Base-by-base conservation (phyloP, 2,888 invertebrate genomes). In the Mesochorus sp. region DNA sequence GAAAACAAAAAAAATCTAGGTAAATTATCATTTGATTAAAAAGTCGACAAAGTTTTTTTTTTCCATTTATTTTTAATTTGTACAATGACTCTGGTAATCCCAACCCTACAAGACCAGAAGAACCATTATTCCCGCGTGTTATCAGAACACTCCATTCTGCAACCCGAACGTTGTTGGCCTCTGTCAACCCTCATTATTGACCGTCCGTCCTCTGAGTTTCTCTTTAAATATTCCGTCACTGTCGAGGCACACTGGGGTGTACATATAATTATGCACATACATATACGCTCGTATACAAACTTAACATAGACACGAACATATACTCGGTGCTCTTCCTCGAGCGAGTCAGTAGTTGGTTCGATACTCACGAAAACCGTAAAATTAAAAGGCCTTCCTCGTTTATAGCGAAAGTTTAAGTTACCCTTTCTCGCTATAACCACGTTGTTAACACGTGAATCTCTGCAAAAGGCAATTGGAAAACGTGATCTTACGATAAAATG, bases 161-260 rank as follows among this genome's bases (percentile, higher is more conserved):
- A 44, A 17, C 61, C 10, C 17, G 2, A 37, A 14, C 3, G n/a
- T n/a, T 72, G 57, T 72, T 70, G 77, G 77, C 49, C 61, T 77
- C 74, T 76, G 75, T 81, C 82, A 79, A 81, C 78, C 71, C 68
- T 80, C 75, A 71, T 75, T 82, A 80, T 81, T 77, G 78, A 80
- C 67, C 81, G 75, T 47, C 62, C 59, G 62, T 31, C 64, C 59
- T 73, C 76, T 37, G 37, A 42, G 47, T 42, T 47, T 74, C 78
- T 76, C 80, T 80, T 79, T 80, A 81, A 81, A 82, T 78, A 80
- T 81, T 80, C 80, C 77, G 66, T 73, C 67, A 70, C 66, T 57
- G 62, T 61, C 49, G 49, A 51, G 57, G 67, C 37, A 71, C 49
- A 67, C 42, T 37, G 53, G 71, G 55, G 66, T 59, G 76, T 72